Evolutionary conservation across 2,113 vertebrate genomes (phyloP).

Genomic region (Alosa alosa): DNA sequence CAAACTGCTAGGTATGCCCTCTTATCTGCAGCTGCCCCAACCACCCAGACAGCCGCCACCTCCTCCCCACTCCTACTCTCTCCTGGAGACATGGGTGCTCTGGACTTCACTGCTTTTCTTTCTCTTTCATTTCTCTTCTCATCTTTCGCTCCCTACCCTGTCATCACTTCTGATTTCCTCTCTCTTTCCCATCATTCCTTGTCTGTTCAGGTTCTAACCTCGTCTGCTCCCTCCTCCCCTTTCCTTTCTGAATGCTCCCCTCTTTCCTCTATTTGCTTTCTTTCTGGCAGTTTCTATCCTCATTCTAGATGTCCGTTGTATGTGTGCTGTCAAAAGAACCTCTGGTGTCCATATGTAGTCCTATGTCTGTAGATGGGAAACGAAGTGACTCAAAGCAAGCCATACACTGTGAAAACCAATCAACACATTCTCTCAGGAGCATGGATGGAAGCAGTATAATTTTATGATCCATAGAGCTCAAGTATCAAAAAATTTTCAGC

Average conservation of each 20-base stretch:
- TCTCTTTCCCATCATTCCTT: background rate
- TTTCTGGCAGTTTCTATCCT: background rate
- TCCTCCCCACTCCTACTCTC: background rate
- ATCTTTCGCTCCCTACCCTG: background rate
- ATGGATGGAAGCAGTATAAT: no score
- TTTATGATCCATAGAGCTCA: no score
- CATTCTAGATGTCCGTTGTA: no score
- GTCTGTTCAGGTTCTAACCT: background rate
- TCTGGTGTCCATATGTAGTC: background rate
- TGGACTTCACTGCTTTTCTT: background rate
- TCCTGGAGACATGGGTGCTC: background rate
- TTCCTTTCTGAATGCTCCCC: background rate
- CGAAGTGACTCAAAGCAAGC: no score
- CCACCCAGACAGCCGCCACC: background rate
- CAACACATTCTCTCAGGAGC: no score
- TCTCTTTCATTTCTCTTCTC: background rate
- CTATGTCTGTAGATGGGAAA: background rate
- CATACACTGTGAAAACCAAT: no score
- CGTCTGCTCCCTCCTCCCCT: background rate
- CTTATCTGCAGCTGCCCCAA: background rate
- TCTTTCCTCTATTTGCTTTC: background rate
- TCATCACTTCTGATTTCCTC: background rate
- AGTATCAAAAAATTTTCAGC: background rate
- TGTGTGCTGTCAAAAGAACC: no score
- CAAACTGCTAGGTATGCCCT: slow-evolving; percentile 78